Base-by-base conservation (phyloP, 2,888 invertebrate species). In the Lathronympha strigana region DNA sequence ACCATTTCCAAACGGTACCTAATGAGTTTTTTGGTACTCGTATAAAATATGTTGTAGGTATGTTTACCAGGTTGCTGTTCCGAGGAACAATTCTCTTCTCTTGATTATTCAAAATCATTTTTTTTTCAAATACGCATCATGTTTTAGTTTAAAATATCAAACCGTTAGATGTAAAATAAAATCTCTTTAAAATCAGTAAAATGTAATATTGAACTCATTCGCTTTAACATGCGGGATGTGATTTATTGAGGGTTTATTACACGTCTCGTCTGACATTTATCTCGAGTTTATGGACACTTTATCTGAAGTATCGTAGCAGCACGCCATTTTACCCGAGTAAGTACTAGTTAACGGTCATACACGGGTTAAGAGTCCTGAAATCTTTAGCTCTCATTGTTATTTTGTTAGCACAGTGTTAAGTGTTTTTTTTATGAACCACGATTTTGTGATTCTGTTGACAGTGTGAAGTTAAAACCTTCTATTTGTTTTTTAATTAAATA, bases 201-300 rank as follows among this genome's bases (percentile, higher is more conserved):
- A n/a, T n/a, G n/a, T n/a, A n/a, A 36, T 53, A 36, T 53, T 21
- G 6, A 36, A 51, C 11, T 17, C 21, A 11, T 4, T 36, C 17
- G 17, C 43, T 50, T n/a, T 49, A 50, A 33, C 33, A 50, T 25
- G 25, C 9, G 15, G 21, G 17, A 49, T 31, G 21, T 31, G 58
- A 60, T 64, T 60, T 53, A 64, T 64, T 60, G 0, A 13, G 31
- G 21, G 51, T 36, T 53, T 51, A 64, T 64, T 58, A 36, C 51
- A 43, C 6, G 47, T 53, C 45, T 53, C 11, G 25, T 11, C 51
- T 53, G 51, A 60, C 58, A 53, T 36, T 60, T 64, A 64, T 51
- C 55, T 43, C 43, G 43, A 51, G 50, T 64, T 63, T 64, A 64
- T 64, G 45, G 58, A 53, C 51, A 45, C 64, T 64, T 64, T 53